Percentiles rank a stretch among this genome's conserved stretches.
Conservation (phyloP, 2,888 invertebrate species). For the Allophyes oxyacanthae region DNA sequence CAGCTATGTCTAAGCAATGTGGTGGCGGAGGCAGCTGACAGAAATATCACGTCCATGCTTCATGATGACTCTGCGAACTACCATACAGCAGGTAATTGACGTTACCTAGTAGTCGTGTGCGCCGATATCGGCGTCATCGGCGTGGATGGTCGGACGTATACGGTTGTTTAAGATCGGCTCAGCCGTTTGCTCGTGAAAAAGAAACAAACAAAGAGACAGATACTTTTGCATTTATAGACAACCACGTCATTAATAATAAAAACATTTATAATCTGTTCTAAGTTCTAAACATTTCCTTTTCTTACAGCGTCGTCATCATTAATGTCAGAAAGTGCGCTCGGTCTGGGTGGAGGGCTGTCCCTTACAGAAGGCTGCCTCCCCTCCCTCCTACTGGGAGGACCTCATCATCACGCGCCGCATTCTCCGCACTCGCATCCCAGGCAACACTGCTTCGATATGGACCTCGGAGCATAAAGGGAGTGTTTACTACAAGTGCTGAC, state of each 20-base stretch:
- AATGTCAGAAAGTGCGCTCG: slow-evolving; percentile 65
- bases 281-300: no score
- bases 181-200: no score
- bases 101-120: not conserved
- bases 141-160: no score
- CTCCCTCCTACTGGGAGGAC: slow-evolving; percentile 72
- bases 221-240: no score
- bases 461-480: slow-evolving; percentile 73
- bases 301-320: slow-evolving; percentile 69
- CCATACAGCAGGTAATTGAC: slow-evolving; percentile 59
- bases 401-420: slow-evolving; percentile 82
- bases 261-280: no score
- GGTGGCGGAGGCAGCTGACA: slow-evolving; percentile 74
- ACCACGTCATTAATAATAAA: no score
- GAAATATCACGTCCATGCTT: slow-evolving; percentile 71
- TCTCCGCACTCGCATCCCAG: slow-evolving; percentile 80
- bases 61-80: slow-evolving; percentile 72
- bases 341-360: slow-evolving; percentile 62
- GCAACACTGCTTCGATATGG: slow-evolving; percentile 84
- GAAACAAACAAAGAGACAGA: no score
- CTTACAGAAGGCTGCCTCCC: slow-evolving; percentile 74
- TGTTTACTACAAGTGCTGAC: not conserved
- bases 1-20: slow-evolving; percentile 79
- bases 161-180: no score
- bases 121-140: no score